These are phyloP conservation scores for Bombus consobrinus DNA, from an alignment of 1,140 invertebrate genomes.

Conservation along the genomic window DNA sequence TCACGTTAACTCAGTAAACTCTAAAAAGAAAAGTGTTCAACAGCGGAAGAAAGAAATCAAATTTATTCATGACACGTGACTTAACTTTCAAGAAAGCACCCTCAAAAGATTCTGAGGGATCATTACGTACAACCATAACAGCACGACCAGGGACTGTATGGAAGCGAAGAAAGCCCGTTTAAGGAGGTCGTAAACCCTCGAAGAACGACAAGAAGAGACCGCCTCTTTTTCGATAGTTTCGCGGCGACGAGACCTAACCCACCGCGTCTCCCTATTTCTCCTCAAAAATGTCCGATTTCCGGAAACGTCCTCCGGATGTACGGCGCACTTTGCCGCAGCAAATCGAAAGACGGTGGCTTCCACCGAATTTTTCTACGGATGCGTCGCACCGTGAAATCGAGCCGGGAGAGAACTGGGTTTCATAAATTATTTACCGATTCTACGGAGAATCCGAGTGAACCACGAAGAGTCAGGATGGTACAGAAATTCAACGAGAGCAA, in stretches of 20 bases:
- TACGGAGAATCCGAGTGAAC: not conserved
- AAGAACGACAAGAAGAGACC: not conserved
- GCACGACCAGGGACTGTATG: not conserved
- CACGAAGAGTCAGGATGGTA: not conserved
- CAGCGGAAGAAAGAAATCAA: too few relatives aligned
- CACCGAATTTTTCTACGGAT: slow-evolving; percentile 63
- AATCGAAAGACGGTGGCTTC: slow-evolving; percentile 35
- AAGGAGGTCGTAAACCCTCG: not conserved
- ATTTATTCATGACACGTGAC: not conserved
- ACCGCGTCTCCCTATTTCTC: not conserved
- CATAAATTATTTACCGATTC: slow-evolving; percentile 76
- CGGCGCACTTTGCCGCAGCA: slow-evolving; percentile 35
- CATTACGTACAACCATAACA: slow-evolving; percentile 11
- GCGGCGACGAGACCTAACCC: not conserved
- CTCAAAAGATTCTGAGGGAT: not conserved
- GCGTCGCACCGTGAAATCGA: slow-evolving; percentile 71
- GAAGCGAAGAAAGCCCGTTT: not conserved
- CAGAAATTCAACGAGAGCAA: not conserved
- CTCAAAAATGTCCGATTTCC: slow-evolving; percentile 46
- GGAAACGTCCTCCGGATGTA: slow-evolving; percentile 2
- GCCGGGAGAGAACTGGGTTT: slow-evolving; percentile 42
- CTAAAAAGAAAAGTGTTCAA: not conserved
- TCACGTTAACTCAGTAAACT: not conserved
- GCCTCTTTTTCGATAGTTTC: not conserved
- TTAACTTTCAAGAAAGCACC: not conserved